phyloP scores from a whole-genome alignment of 2,888 invertebrate genomes.

The Drosophila recens region DNA sequence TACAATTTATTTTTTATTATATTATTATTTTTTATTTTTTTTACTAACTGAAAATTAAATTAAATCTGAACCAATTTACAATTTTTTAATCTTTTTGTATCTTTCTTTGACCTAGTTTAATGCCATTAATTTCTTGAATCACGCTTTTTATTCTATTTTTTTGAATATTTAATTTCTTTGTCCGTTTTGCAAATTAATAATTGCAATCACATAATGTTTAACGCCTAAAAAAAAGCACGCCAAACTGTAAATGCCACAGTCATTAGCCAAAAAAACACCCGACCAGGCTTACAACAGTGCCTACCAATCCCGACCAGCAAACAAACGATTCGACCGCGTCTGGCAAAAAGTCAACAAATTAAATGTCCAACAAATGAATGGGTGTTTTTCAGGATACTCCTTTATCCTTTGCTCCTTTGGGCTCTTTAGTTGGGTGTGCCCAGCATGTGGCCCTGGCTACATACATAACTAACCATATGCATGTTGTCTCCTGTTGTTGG shows the following conservation, averaged over 20 bases:
- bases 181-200: slow-evolving; percentile 43
- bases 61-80: background rate
- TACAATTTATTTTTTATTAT: no score
- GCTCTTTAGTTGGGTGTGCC: slow-evolving; percentile 65
- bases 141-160: background rate
- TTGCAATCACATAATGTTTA: slow-evolving; percentile 67
- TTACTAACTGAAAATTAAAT: no score
- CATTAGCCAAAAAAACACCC: slow-evolving; percentile 57
- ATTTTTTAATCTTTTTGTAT: background rate
- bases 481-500: slow-evolving; percentile 57
- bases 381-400: slow-evolving; percentile 37
- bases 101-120: background rate
- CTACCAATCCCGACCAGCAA: slow-evolving; percentile 6
- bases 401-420: slow-evolving; percentile 6
- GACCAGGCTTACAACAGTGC: slow-evolving; percentile 3
- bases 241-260: slow-evolving; percentile 60
- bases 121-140: background rate
- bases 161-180: background rate
- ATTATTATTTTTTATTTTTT: no score
- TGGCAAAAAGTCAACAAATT: slow-evolving; percentile 64
- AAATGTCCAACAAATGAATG: slow-evolving; percentile 49
- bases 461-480: slow-evolving; percentile 62
- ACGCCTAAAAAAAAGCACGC: slow-evolving; percentile 53
- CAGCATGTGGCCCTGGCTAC: slow-evolving; percentile 54
- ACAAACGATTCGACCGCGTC: slow-evolving; percentile 6